Evolutionary conservation across 2,113 vertebrate species (phyloP), one percentile per base, ranked within the genome.

Genomic region (Grallaria varia): DNA sequence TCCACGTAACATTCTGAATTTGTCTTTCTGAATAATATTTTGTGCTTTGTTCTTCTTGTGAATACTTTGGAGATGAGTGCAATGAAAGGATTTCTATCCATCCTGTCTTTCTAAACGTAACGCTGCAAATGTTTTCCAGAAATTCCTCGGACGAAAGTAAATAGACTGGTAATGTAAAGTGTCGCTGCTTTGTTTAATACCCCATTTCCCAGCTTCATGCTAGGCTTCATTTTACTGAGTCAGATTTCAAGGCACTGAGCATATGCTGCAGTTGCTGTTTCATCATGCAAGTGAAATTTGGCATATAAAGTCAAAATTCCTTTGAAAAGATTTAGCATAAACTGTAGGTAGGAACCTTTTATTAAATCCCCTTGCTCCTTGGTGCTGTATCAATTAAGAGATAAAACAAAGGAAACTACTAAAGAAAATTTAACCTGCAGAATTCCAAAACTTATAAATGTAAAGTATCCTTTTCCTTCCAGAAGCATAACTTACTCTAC

Each of bases 281-380:
- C 49, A 90, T 93, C 85, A 21, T 45, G 77, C 68, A 74, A 78
- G 68, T 71, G 67, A 88, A 93, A 86, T 42, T 40, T 16, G 72
- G 52, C 39, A 35, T 66, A 53, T 64, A 47, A 93, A 88, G 23
- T 80, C 37, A 88, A 62, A 76, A 87, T 85, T 79, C n/a, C 37
- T 92, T 91, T 73, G 58, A 66, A 94, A 92, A 73, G 53, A 62
- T 77, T 80, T 66, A 84, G 53, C 75, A 44, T 95, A 77, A 94
- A 44, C 55, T 80, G 58, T 80, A 93, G 64, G 52, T 89, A 90
- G 92, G 50, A 58, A 42, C 40, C 21, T 83, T 78, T 82, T 69
- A 80, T 86, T 80, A 85, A 92, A 68, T 62, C 12, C 10, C 19
- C 31, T 73, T 93, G 84, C 63, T 92, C 8, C 55, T 88, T 0